These are phyloP conservation scores for Augochlora pura DNA, from an alignment of 1,140 invertebrate genomes.

Conservation along the genomic window DNA sequence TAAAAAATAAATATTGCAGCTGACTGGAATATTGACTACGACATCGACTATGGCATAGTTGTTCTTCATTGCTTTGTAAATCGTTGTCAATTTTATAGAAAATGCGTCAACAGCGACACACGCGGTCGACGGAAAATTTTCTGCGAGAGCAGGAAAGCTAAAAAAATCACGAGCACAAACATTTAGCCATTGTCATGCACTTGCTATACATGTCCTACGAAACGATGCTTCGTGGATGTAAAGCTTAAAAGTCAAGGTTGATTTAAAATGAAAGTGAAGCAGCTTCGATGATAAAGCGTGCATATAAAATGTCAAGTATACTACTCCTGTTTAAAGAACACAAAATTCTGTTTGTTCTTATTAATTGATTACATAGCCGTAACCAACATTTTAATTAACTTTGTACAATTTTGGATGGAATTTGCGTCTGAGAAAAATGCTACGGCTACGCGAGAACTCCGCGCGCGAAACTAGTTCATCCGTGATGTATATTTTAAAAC, in stretches of 20 bases:
- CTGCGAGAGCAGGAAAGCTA: background rate
- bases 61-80: no score
- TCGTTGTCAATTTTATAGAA: no score
- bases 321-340: background rate
- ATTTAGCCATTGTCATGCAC: background rate
- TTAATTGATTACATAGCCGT: constrained; percentile 11
- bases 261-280: constrained; percentile 6
- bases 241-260: constrained; percentile 15
- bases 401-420: constrained; percentile 20
- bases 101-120: no score
- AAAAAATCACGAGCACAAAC: background rate
- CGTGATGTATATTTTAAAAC: background rate
- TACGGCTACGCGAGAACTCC: background rate
- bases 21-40: no score
- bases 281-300: background rate
- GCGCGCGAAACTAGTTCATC: background rate
- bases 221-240: background rate
- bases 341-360: constrained; percentile 25
- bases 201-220: background rate
- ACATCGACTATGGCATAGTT: no score
- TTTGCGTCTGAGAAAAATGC: background rate
- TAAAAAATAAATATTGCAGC: no score
- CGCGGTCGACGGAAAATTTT: background rate
- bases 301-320: constrained; percentile 14
- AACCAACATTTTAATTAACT: constrained; percentile 51